Evolutionary conservation across 2,797 vertebrate genomes (phyloP).

Genomic region (Sternotherus odoratus): DNA sequence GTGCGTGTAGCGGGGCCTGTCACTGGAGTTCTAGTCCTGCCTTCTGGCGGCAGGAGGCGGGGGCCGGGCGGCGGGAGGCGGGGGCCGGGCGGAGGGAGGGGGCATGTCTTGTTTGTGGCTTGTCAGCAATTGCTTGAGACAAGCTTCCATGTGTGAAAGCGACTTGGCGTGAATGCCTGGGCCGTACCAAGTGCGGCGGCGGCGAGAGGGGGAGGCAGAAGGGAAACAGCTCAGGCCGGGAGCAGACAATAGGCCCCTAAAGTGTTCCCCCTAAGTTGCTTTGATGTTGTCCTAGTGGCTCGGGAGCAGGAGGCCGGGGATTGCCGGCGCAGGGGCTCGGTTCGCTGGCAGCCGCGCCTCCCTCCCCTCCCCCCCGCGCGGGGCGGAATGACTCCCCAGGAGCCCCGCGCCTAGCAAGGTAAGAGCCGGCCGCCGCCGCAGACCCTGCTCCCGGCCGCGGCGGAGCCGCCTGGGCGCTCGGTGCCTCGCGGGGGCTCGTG

Average conservation of each 20-base stretch:
- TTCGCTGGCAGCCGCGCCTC: slow-evolving; percentile 78
- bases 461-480: not conserved
- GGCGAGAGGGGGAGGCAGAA: slow-evolving; percentile 85
- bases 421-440: slow-evolving; percentile 27
- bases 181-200: slow-evolving; percentile 89
- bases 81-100: slow-evolving; percentile 76
- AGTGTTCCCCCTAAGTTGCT: slow-evolving; percentile 91
- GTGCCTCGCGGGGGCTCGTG: slow-evolving; percentile 48
- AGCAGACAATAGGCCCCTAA: slow-evolving; percentile 90
- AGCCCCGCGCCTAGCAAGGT: slow-evolving; percentile 74
- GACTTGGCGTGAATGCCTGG: slow-evolving; percentile 97
- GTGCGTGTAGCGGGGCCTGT: slow-evolving; percentile 65
- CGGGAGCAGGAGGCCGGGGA: slow-evolving; percentile 82
- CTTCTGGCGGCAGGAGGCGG: slow-evolving; percentile 82
- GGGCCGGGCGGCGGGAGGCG: slow-evolving; percentile 75
- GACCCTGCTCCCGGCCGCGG: not conserved
- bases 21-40: slow-evolving; percentile 82
- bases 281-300: slow-evolving; percentile 88
- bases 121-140: slow-evolving; percentile 97
- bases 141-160: slow-evolving; percentile 97
- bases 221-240: slow-evolving; percentile 82
- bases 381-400: slow-evolving; percentile 70
- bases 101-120: slow-evolving; percentile 95
- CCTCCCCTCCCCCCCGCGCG: slow-evolving; percentile 77
- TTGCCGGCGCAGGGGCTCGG: slow-evolving; percentile 81